phyloP scores from a whole-genome alignment of 2,888 invertebrate species.

The Mellilla xanthometata region DNA sequence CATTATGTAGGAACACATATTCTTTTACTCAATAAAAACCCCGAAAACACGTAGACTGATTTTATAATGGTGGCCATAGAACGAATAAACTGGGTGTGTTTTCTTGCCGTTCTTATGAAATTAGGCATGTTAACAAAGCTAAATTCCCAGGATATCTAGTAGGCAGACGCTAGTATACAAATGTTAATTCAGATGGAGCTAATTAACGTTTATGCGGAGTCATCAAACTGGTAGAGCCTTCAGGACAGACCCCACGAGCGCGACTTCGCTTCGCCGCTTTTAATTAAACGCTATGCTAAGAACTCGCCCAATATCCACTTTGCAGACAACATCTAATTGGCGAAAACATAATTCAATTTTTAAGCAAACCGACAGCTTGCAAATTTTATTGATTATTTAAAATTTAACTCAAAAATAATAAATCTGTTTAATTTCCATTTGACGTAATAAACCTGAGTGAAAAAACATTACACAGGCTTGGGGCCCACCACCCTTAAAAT shows the following conservation, averaged over 20 bases:
- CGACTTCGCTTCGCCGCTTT: constrained; percentile 33
- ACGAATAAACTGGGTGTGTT: too few species aligned
- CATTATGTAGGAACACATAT: constrained; percentile 20
- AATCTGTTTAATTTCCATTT: too few species aligned
- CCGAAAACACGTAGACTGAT: constrained; percentile 2
- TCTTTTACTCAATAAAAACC: constrained; percentile 9
- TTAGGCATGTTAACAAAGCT: not conserved
- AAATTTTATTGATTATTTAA: too few species aligned
- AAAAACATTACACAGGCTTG: too few species aligned
- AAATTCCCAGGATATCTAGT: constrained; percentile 12
- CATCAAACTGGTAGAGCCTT: constrained; percentile 52
- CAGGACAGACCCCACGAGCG: constrained; percentile 44
- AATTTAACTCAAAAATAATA: too few species aligned
- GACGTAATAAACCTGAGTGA: too few species aligned
- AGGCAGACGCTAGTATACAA: constrained; percentile 20
- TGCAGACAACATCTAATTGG: constrained; percentile 22
- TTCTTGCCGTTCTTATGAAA: too few species aligned
- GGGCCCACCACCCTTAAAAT: too few species aligned
- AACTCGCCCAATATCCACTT: constrained; percentile 43
- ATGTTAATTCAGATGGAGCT: constrained; percentile 48
- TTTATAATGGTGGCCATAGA: not conserved
- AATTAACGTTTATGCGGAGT: constrained; percentile 66
- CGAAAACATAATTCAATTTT: constrained; percentile 11
- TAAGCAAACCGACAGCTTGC: not conserved
- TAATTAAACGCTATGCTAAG: constrained; percentile 35